phyloP scores from a whole-genome alignment of 2,888 invertebrate species.

The Phyllotreta striolata region DNA sequence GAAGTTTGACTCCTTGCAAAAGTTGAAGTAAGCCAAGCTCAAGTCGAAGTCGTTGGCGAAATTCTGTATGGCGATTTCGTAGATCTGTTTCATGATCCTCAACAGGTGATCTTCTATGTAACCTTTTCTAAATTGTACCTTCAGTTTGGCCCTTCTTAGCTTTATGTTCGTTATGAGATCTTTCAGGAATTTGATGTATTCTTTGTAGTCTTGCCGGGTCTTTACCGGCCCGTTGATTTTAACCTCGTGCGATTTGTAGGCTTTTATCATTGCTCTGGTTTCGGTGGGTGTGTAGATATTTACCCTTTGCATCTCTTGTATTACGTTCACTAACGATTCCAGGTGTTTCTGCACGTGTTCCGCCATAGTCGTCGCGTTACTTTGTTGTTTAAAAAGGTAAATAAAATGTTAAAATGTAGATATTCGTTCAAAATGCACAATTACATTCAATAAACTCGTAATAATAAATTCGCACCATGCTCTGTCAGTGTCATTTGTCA shows the following conservation, averaged over 20 bases:
- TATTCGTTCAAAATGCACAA: no score
- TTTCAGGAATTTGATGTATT: conserved; percentile 76
- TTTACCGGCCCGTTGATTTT: conserved; percentile 74
- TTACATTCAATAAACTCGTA: no score
- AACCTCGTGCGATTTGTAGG: conserved; percentile 76
- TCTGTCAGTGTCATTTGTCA: no score
- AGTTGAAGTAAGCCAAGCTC: conserved; percentile 82
- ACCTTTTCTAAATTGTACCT: conserved; percentile 70
- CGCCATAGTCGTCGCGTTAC: conserved; percentile 67
- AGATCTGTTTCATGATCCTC: conserved; percentile 76
- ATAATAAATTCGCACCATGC: no score
- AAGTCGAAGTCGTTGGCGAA: conserved; percentile 78
- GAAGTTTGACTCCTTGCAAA: conserved; percentile 73
- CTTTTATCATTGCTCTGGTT: conserved; percentile 75
- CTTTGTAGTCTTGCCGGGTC: conserved; percentile 73
- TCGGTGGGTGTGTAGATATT: conserved; percentile 75
- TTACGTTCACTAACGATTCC: conserved; percentile 81
- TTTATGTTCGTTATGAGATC: conserved; percentile 72
- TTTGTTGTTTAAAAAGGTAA: no score
- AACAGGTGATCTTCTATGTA: conserved; percentile 75
- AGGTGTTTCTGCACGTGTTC: conserved; percentile 81
- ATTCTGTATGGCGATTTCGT: conserved; percentile 72
- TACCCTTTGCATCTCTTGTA: conserved; percentile 80
- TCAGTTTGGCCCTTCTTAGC: conserved; percentile 67
- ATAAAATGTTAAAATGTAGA: no score